Conservation (phyloP, 2,797 vertebrate genomes). For the Sebastes baramenuke region DNA sequence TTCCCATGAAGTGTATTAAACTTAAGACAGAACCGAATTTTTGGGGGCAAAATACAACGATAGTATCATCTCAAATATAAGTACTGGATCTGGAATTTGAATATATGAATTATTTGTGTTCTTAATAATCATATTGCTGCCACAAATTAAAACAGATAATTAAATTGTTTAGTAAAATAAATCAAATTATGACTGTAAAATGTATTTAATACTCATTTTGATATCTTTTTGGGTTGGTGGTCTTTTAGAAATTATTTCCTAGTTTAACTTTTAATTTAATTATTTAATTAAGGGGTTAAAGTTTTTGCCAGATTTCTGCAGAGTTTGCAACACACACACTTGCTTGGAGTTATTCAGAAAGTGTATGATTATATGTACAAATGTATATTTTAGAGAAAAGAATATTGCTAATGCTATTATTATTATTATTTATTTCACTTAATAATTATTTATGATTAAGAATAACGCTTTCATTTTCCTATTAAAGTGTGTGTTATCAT, state of each 20-base stretch:
- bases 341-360: not conserved
- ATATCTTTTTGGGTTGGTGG: not conserved
- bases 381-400: not conserved
- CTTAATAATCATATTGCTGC: not conserved
- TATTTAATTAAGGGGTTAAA: too few relatives aligned
- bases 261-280: not conserved
- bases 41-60: not conserved
- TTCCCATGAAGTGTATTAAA: not conserved
- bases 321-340: not conserved
- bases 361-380: not conserved
- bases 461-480: not conserved
- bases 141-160: not conserved
- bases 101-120: not conserved
- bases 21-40: not conserved
- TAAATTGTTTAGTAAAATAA: not conserved
- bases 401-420: too few relatives aligned
- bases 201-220: not conserved
- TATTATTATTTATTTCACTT: not conserved
- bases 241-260: not conserved
- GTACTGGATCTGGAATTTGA: not conserved
- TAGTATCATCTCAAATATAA: not conserved
- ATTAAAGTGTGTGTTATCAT: too few relatives aligned
- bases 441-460: not conserved
- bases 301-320: not conserved
- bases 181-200: not conserved